phyloP scores from a whole-genome alignment of 2,113 vertebrate species.

The Phyllostomus discolor region DNA sequence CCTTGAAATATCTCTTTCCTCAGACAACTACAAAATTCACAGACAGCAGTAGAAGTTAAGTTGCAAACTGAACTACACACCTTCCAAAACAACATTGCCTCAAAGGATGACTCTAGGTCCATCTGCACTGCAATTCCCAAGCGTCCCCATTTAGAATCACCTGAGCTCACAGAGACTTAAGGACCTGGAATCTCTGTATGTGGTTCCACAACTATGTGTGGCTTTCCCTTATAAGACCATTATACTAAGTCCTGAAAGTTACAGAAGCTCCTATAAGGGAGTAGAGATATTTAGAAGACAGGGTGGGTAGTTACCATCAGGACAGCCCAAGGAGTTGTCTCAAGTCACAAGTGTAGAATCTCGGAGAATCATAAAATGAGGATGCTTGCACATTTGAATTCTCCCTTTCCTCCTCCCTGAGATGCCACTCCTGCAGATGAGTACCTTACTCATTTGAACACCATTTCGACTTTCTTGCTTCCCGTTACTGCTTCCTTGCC shows the following conservation, averaged over 20 bases:
- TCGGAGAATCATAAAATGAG: not conserved
- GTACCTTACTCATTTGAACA: not conserved
- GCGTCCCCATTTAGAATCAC: not conserved
- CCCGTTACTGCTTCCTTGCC: not conserved
- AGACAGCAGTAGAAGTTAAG: not conserved
- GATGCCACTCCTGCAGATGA: not conserved
- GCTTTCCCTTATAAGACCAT: not conserved
- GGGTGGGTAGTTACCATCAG: not conserved
- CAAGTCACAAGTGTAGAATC: not conserved
- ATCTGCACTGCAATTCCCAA: not conserved
- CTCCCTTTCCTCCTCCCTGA: not conserved
- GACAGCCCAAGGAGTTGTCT: not conserved
- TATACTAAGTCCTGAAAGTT: not conserved
- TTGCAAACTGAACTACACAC: not conserved
- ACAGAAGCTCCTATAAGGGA: not conserved
- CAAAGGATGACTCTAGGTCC: not conserved
- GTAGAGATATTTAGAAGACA: not conserved
- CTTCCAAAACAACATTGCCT: not conserved
- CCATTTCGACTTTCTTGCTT: not conserved
- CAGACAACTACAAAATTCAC: not conserved
- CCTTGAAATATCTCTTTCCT: not conserved
- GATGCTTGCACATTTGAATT: not conserved
- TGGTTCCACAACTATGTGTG: not conserved
- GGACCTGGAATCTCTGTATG: not conserved
- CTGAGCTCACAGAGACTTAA: not conserved